Base-by-base conservation (phyloP, 2,797 vertebrate genomes). In the Limnodromus scolopaceus region DNA sequence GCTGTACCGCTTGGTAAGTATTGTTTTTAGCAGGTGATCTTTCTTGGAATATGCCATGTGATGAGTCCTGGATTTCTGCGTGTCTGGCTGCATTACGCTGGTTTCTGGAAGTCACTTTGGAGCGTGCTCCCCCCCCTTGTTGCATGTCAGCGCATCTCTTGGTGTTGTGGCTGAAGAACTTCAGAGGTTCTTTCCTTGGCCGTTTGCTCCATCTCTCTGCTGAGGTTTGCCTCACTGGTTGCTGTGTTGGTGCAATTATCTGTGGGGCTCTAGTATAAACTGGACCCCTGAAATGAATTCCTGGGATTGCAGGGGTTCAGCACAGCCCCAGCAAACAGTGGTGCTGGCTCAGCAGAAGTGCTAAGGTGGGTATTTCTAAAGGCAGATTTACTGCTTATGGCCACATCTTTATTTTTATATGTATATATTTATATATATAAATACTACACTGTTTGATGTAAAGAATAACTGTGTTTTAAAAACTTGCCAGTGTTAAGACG, bases 121-220 rank as follows among this genome's bases (percentile, higher is more conserved):
- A 27, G n/a, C 1, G 0, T 34, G n/a, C 16, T 30, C 41, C 41
- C 20, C 39, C 38, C 24, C 24, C 13, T 18, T 6, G 5, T n/a
- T 51, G n/a, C 38, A 11, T 9, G 17, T 36, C 69, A 45, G 38
- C 9, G 18, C 15, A 25, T 57, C 63, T 25, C 28, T 57, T 68
- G 68, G 32, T 54, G 61, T 23, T 54, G 41, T 22, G 43, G 38
- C 65, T 60, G 20, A 34, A 53, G 61, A 43, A 38, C 60, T 68
- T 74, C 39, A 54, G 46, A 43, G 41, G 20, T 49, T 68, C 18
- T 48, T 60, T 41, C 75, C 41, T 49, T 64, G 55, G 63, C 36
- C 9, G 3, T 71, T 58, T 51, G 43, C 30, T 30, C 22, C 39
- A 3, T 69, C 39, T 68, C 25, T 82, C 36, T 0, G 2, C 54